Evolutionary conservation across 1,140 invertebrate species (phyloP), one percentile per base, ranked within the genome.

Genomic region (Trissolcus basalis): DNA sequence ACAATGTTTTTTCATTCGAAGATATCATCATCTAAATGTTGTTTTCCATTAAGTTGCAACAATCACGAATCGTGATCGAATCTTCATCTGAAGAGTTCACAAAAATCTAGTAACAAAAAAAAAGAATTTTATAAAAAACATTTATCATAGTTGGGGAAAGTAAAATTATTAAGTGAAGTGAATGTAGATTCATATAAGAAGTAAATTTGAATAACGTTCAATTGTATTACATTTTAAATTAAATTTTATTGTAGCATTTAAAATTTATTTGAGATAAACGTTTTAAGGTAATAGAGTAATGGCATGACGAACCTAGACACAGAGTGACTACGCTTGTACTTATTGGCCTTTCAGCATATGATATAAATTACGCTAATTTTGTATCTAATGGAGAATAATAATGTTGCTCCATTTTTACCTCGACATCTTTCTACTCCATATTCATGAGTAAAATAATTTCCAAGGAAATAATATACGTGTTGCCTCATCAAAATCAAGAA

Each of bases 361-460:
- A 60, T 60, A 60, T 69, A 69, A 69, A 69, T 69, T 69, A 54
- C 56, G 49, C 56, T 69, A 69, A 69, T 60, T 60, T 69, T 48
- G 65, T 33, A 69, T 69, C 50, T 48, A 60, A 69, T 60, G 33
- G 56, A 47, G 43, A 59, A 68, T 60, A 58, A 50, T 36, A 60
- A 60, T 60, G 47, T 47, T 19, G 47, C 35, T 69, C 49, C 13
- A 60, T 48, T 54, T 69, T 48, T 67, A 33, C 16, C 10, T 47
- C 11, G 12, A 6, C 36, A 11, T 41, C 6, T 27, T 27, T 27
- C 8, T 16, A 48, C 9, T 48, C 9, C 6, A 19, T 48, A 48
- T 45, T 15, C 45, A 27, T 27, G 16, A 44, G 43, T n/a, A 11
- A n/a, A 39, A 9, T 11, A 9, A 1, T 39, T 39, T 39, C 9